Conservation (phyloP, 2,797 vertebrate genomes). For the Psittacula derbiana region DNA sequence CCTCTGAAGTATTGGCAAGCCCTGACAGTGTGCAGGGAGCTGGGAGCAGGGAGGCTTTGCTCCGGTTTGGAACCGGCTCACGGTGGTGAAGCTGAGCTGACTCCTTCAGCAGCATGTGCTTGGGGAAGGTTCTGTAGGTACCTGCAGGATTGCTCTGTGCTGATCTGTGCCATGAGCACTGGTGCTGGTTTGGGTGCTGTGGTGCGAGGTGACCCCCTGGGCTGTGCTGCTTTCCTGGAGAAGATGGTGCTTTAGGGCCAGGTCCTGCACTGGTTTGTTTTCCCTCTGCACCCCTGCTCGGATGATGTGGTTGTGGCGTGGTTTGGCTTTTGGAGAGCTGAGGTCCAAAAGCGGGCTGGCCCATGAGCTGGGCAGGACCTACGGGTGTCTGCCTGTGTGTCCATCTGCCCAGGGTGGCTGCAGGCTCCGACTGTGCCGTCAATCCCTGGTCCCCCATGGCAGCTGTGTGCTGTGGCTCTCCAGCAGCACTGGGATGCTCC, state of each 20-base stretch:
- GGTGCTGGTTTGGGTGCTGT: fast-evolving
- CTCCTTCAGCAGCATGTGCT: neutral
- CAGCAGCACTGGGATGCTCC: neutral
- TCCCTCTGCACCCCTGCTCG: fast-evolving
- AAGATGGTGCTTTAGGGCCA: fast-evolving
- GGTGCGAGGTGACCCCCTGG: neutral
- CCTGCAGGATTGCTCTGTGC: fast-evolving
- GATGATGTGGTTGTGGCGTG: fast-evolving
- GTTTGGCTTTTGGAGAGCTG: neutral
- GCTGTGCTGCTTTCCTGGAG: neutral
- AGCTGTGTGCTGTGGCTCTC: neutral
- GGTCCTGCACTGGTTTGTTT: neutral
- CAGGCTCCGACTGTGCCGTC: fast-evolving
- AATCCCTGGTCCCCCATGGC: too few species aligned
- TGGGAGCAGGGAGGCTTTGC: neutral
- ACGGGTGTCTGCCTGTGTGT: fast-evolving
- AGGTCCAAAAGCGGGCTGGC: neutral
- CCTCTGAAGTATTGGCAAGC: neutral
- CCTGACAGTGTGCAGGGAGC: neutral
- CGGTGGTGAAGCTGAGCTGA: neutral
- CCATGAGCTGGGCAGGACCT: neutral
- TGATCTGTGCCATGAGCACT: fast-evolving
- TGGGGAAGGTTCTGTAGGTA: neutral
- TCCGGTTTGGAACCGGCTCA: neutral
- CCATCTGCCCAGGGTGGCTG: neutral